Evolutionary conservation across 2,797 vertebrate species (phyloP).

Genomic region (Cheirogaleus major): DNA sequence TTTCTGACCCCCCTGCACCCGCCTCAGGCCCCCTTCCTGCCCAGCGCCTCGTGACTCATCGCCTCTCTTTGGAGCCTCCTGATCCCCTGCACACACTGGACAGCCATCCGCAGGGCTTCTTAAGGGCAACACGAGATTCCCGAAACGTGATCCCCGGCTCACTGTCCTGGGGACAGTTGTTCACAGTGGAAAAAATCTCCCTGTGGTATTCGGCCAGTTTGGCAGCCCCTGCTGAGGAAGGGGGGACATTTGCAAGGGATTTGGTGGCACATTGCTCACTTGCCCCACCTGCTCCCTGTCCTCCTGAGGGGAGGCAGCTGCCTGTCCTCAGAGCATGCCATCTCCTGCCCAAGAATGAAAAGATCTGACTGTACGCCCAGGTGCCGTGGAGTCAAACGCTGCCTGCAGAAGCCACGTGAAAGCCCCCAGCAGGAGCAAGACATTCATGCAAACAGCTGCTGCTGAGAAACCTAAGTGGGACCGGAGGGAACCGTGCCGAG

Average conservation of each 20-base stretch:
- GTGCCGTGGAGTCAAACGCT: slow-evolving; percentile 56
- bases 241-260: slow-evolving; percentile 56
- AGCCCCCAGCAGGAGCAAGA: slow-evolving; percentile 49
- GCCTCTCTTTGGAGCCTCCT: slow-evolving; percentile 35
- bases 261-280: slow-evolving; percentile 50
- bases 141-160: slow-evolving; percentile 60
- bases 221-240: slow-evolving; percentile 72
- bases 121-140: slow-evolving; percentile 65
- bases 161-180: slow-evolving; percentile 79
- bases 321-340: slow-evolving; percentile 19
- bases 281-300: slow-evolving; percentile 72
- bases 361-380: slow-evolving; percentile 64
- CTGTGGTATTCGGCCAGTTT: slow-evolving; percentile 60
- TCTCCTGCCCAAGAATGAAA: slow-evolving; percentile 61
- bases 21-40: background rate
- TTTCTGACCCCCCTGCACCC: accelerated
- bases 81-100: slow-evolving; percentile 52
- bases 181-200: slow-evolving; percentile 81
- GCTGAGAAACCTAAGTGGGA: slow-evolving; percentile 1
- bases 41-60: slow-evolving; percentile 39
- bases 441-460: slow-evolving; percentile 74
- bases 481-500: background rate
- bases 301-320: slow-evolving; percentile 74
- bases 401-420: slow-evolving; percentile 12
- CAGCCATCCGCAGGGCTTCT: background rate